These are phyloP conservation scores for Psittacula echo DNA, from an alignment of 2,797 vertebrate genomes.

Conservation along the genomic window DNA sequence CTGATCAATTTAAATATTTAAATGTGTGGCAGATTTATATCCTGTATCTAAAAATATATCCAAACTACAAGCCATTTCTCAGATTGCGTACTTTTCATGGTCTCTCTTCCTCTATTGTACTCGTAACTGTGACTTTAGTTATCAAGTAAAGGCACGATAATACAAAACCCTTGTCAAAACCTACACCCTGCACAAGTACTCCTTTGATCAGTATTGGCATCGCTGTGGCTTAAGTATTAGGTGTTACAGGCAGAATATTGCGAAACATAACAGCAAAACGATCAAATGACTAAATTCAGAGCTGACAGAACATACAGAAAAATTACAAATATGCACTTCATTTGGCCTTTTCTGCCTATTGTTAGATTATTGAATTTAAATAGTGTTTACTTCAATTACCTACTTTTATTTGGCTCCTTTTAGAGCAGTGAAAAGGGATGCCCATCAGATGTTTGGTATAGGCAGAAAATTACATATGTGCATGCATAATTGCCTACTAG, in stretches of 20 bases:
- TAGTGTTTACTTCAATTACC: neutral
- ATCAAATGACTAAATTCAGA: constrained; percentile 56
- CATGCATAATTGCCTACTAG: neutral
- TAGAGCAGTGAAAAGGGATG: neutral
- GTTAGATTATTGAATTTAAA: neutral
- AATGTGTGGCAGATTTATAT: constrained; percentile 71
- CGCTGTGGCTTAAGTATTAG: constrained; percentile 20
- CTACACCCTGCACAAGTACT: constrained; percentile 77
- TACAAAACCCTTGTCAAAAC: constrained; percentile 86
- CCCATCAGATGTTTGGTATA: neutral
- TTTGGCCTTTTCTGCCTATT: neutral
- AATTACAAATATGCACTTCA: constrained; percentile 39
- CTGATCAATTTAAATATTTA: constrained; percentile 60
- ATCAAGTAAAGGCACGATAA: constrained; percentile 90
- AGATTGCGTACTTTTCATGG: constrained; percentile 76
- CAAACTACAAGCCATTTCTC: constrained; percentile 63
- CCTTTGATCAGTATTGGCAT: constrained; percentile 78
- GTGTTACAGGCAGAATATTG: neutral
- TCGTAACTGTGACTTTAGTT: constrained; percentile 85
- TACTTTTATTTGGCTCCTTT: neutral
- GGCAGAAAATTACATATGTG: neutral
- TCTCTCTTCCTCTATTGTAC: constrained; percentile 79
- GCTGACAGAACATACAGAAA: constrained; percentile 38
- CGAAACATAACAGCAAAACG: neutral
- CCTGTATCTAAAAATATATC: constrained; percentile 69